A percentile compares a stretch with the other conserved stretches of the same genome.
These are phyloP conservation scores for Norana najaformis DNA, from an alignment of 2,888 invertebrate species.

Conservation along the genomic window DNA sequence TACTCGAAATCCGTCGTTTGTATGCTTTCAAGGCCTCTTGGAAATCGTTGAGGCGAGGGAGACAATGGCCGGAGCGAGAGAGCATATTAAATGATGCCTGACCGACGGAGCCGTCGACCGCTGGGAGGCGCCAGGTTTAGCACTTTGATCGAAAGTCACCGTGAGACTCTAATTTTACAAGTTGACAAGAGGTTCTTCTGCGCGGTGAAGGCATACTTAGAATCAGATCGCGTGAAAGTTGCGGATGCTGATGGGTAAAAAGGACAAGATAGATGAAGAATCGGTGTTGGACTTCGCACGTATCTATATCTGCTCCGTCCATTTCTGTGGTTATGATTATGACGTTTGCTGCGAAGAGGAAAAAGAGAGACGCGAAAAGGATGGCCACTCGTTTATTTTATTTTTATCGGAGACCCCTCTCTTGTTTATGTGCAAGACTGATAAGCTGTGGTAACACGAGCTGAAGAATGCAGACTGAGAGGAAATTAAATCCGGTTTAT, in stretches of 20 bases:
- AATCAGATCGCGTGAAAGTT: neutral
- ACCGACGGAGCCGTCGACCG: neutral
- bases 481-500: slow-evolving; percentile 8
- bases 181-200: too few relatives aligned
- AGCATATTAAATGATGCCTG: neutral
- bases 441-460: neutral
- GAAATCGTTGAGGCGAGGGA: neutral
- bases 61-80: neutral
- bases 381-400: neutral
- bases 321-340: neutral
- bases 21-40: neutral
- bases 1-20: neutral
- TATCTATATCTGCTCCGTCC: neutral
- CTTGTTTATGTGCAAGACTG: neutral
- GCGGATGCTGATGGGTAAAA: neutral
- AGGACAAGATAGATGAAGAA: neutral
- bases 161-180: neutral
- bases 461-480: slow-evolving; percentile 7
- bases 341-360: neutral
- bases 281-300: neutral
- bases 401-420: neutral
- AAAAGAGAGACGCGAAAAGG: neutral
- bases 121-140: neutral
- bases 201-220: neutral
- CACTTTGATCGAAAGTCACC: neutral